Evolutionary conservation across 2,797 vertebrate species (phyloP), one percentile per base, ranked within the genome.

Genomic region (Remorina albescens): DNA sequence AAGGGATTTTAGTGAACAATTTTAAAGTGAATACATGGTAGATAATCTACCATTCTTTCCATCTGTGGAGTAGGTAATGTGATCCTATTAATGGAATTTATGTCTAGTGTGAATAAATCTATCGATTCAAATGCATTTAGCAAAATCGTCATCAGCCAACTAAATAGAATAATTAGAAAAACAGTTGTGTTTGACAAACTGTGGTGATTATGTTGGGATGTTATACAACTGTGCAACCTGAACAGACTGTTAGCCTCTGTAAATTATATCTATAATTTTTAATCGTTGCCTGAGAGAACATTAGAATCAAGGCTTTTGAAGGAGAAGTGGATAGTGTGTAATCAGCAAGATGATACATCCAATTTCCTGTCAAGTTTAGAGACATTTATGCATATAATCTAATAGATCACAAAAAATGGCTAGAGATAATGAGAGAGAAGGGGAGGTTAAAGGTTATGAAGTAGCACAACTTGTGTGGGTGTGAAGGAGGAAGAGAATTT

Each of bases 391-490:
- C 64, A 67, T 46, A 36, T 25, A 53, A 56, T 56, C 46, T 8
- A 60, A 7, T 18, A 53, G 66, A 26, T 46, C 30, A 67, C 54
- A 61, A 56, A 64, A 28, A 74, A 71, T 0, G 9, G 37, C 55
- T 23, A 12, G 21, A 50, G 25, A 71, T 51, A 50, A 69, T 13
- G 11, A 3, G 16, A 78, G 60, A 50, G 1, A 42, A 16, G 18
- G 51, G 73, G 67, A 69, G 83, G 83, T 87, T 92, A 74, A 75
- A 75, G 86, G 85, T 91, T 92, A 88, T 89, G 71, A 90, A 90
- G 91, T 85, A 84, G 78, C 80, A 75, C 55, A 80, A 67, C 57
- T 64, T 69, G 84, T 84, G 92, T 91, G 86, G 88, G 89, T 80
- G 90, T 81, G 72, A 88, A 76, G 86, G 82, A 89, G 79, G 76